Conservation (phyloP, 2,888 invertebrate species). For the Campoplex capitator region DNA sequence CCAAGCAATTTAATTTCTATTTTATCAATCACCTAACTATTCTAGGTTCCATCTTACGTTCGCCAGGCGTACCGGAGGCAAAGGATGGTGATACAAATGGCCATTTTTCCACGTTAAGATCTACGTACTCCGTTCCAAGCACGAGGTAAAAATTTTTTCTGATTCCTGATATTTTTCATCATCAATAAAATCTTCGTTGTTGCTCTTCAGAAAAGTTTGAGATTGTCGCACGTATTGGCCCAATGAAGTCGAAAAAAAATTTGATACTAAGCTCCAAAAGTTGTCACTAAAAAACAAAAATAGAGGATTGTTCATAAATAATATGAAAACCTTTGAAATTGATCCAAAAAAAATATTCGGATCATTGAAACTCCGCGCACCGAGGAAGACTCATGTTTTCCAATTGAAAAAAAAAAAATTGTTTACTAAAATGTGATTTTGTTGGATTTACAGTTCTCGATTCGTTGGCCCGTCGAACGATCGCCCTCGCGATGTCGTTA, state of each 20-base stretch:
- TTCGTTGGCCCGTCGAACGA: conserved; percentile 77
- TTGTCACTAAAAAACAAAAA: no score
- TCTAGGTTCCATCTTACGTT: conserved; percentile 72
- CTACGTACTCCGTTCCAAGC: conserved; percentile 76
- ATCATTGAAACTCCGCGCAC: no score
- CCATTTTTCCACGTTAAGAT: conserved; percentile 79
- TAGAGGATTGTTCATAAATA: no score
- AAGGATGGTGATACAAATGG: conserved; percentile 83
- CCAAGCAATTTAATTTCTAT: neutral
- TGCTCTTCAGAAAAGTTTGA: no score
- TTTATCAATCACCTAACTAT: neutral
- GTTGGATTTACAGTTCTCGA: conserved; percentile 71
- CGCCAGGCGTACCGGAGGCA: conserved; percentile 74
- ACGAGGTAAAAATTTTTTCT: conserved; percentile 75
- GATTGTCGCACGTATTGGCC: neutral
- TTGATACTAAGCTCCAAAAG: no score
- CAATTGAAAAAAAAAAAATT: no score
- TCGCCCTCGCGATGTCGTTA: conserved; percentile 77
- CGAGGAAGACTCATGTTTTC: no score
- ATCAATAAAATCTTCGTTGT: no score
- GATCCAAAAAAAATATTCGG: no score
- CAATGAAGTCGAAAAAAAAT: no score
- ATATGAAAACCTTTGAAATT: no score
- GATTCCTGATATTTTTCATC: no score
- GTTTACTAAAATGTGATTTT: neutral